Evolutionary conservation across 2,888 invertebrate species (phyloP), one percentile per base, ranked within the genome.

Genomic region (Caenorhabditis virilis): DNA sequence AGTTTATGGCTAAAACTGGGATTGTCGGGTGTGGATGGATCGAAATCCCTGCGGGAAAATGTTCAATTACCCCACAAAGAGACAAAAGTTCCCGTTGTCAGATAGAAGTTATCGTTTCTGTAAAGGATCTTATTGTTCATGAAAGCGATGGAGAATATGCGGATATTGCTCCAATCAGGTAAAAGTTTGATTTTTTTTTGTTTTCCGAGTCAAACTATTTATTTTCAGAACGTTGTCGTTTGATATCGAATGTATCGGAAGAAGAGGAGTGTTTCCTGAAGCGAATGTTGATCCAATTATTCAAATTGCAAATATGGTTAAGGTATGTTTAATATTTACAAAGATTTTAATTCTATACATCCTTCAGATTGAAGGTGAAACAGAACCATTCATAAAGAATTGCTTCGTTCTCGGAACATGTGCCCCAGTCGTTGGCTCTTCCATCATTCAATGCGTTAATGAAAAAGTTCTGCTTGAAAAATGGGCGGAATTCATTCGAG

Each of bases 1-100:
- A 90, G 64, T 98, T 97, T 84, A 97, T 98, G 95, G 93, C 95
- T 27, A 97, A 98, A 82, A 90, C 89, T 9, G 87, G 89, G 72
- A 90, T 98, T 25, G 91, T 94, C 23, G 98, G 98, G 18, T 98
- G 98, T 84, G 93, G 92, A 84, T 99, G 98, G 98, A 91, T 99
- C 78, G 94, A 95, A 85, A 45, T 98, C 38, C 91, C 92, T 13
- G 85, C 89, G 2, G 89, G 89, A 15, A 89, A 89, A 68, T 98
- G 94, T 89, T 73, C 70, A 0, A 49, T 86, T 2, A 83, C 88
- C 7, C 87, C 89, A 72, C 79, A 70, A 0, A 66, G 62, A 16
- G 65, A 68, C 18, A 82, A 60, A 23, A 38, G 52, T 1, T 67
- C 63, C 2, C 78, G 84, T 0, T 86, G 86, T 75, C 86, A 86